phyloP scores from a whole-genome alignment of 2,797 vertebrate species.

The Botia almorhae region DNA sequence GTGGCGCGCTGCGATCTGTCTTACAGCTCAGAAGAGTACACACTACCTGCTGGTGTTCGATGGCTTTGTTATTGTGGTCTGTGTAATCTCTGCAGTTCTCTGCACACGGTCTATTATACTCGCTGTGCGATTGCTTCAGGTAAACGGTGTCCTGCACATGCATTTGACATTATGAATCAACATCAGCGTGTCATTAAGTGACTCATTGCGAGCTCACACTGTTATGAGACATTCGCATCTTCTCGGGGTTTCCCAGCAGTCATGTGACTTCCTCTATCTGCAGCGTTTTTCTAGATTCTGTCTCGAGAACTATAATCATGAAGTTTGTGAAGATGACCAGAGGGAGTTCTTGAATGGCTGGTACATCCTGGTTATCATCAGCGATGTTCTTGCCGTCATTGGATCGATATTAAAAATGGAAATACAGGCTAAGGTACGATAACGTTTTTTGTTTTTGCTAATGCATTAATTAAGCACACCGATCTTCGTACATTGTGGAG shows the following conservation, averaged over 20 bases:
- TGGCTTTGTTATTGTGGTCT: conserved; percentile 87
- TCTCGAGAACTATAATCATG: conserved; percentile 81
- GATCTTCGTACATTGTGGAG: no score
- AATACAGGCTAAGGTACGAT: conserved; percentile 93
- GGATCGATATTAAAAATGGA: conserved; percentile 97
- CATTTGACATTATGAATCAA: not conserved
- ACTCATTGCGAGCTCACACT: conserved; percentile 11
- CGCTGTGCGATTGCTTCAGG: conserved; percentile 87
- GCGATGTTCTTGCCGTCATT: conserved; percentile 89
- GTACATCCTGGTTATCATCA: conserved; percentile 92
- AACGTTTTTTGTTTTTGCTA: not conserved
- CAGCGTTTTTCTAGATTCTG: conserved; percentile 91
- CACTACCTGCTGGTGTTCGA: conserved; percentile 91
- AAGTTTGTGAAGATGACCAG: conserved; percentile 82
- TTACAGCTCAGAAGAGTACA: conserved; percentile 88
- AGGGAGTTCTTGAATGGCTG: conserved; percentile 92
- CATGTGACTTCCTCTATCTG: conserved; percentile 16
- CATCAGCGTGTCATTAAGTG: not conserved
- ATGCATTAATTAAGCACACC: not conserved
- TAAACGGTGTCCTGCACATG: conserved; percentile 63
- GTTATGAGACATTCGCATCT: not conserved
- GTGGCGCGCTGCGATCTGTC: not conserved
- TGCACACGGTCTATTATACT: conserved; percentile 91
- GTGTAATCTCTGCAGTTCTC: conserved; percentile 87
- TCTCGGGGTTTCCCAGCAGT: not conserved